Evolutionary conservation across 2,113 vertebrate genomes (phyloP).

Genomic region (Bettongia penicillata): DNA sequence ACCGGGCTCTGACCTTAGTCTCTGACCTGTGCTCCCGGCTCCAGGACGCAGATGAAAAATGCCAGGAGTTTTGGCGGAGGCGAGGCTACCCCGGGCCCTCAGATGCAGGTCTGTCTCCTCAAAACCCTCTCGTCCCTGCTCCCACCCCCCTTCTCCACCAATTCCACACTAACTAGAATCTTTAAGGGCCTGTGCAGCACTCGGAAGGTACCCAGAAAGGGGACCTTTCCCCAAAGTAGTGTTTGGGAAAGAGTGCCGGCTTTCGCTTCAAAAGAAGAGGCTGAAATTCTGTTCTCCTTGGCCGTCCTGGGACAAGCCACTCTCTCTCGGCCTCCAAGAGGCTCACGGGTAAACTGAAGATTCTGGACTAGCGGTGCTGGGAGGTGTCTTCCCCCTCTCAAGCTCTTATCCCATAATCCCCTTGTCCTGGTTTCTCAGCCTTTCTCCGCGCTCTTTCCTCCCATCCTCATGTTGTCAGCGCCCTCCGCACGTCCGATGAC

Average conservation of each 20-base stretch:
- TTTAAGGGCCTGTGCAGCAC: background rate
- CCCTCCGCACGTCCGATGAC: background rate
- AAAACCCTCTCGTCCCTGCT: background rate
- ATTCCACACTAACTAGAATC: background rate
- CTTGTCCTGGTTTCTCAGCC: background rate
- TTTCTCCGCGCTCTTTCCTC: background rate
- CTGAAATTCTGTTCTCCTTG: no score
- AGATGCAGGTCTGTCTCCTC: conserved; percentile 85
- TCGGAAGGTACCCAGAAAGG: background rate
- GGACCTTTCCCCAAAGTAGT: background rate
- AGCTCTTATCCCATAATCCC: background rate
- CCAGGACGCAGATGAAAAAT: conserved; percentile 87
- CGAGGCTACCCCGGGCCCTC: conserved; percentile 85
- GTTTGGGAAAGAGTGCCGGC: no score
- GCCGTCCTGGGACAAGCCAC: no score
- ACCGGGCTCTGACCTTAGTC: conserved; percentile 90
- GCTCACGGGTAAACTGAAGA: background rate
- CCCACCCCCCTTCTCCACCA: background rate
- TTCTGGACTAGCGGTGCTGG: background rate
- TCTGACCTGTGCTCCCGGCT: conserved; percentile 91
- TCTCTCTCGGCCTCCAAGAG: background rate
- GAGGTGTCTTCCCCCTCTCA: background rate
- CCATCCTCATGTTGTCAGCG: background rate
- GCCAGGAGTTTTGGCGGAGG: conserved; percentile 89
- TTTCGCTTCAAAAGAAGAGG: no score